Percentiles rank a stretch among this genome's conserved stretches.
These are phyloP conservation scores for Drosophila novamexicana DNA, from an alignment of 1,140 invertebrate species.

Conservation along the genomic window DNA sequence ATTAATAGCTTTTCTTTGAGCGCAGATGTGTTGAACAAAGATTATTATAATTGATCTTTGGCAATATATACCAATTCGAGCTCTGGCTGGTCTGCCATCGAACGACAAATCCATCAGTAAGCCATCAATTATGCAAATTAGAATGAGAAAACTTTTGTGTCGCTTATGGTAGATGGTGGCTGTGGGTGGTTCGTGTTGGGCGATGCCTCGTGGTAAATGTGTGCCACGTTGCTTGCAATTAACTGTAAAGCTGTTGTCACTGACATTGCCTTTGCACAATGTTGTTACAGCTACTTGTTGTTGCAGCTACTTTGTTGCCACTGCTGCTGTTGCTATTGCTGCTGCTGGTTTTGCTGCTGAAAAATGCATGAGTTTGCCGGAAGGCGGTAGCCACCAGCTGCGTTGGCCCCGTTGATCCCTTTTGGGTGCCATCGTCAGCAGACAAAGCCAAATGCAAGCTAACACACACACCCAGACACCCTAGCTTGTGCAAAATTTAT, in stretches of 20 bases:
- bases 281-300: conserved; percentile 44
- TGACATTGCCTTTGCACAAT: conserved; percentile 56
- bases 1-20: background rate
- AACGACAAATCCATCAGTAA: conserved; percentile 31
- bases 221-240: conserved; percentile 64
- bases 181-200: conserved; percentile 3
- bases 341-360: conserved; percentile 41
- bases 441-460: conserved; percentile 32
- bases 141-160: conserved; percentile 5
- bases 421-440: conserved; percentile 49
- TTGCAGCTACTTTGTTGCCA: conserved; percentile 25
- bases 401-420: conserved; percentile 44
- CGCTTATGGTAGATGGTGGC: background rate
- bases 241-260: conserved; percentile 62
- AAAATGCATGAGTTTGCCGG: conserved; percentile 70
- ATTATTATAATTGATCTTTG: conserved; percentile 22
- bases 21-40: background rate
- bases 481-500: conserved; percentile 52
- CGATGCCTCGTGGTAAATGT: conserved; percentile 22
- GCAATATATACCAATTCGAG: background rate
- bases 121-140: conserved; percentile 53
- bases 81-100: background rate
- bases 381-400: conserved; percentile 67
- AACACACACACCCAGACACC: conserved; percentile 9
- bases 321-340: conserved; percentile 12